Evolutionary conservation across 1,140 invertebrate genomes (phyloP), one percentile per base, ranked within the genome.

Genomic region (Magallana gigas): DNA sequence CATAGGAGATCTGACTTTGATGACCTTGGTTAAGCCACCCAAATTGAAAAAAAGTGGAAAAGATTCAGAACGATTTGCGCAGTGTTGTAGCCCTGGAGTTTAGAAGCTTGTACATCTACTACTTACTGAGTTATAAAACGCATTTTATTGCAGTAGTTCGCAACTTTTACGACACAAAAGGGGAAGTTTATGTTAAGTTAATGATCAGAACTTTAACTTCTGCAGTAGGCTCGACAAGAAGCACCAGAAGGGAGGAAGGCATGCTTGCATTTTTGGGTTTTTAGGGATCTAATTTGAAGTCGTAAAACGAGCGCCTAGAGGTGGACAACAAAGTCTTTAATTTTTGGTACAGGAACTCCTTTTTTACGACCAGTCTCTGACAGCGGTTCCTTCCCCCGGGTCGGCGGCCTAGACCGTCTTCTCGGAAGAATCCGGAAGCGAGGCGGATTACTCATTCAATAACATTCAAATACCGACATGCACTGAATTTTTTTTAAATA

Each of bases 161-260:
- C 36, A 76, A 76, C 18, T 11, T 76, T 76, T 76, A 76, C 23
- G 68, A 76, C 68, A 76, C 8, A 4, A 29, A 12, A 29, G 68
- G 36, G 14, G 36, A 76, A 1, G 29, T 76, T 76, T 76, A 76
- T 76, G 68, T 76, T 76, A 18, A 76, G 18, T 76, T 76, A 76
- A 76, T 11, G 9, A 76, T 76, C 68, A 1, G 12, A 23, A 29
- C 68, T 76, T 76, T 76, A 48, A 48, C 36, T 29, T 29, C 29
- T 76, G 11, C 68, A 76, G 23, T 23, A 11, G 68, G 4, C 68
- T 76, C 68, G 8, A 36, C 23, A 76, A n/a, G 14, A 8, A 23
- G 23, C 68, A 36, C 68, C 68, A 76, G 68, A 76, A 29, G 68
- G 18, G 68, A 12, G 11, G 12, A 36, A 18, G 6, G 18, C 12